Percentiles rank a stretch among this genome's conserved stretches.
Evolutionary conservation across 2,888 invertebrate genomes (phyloP).

Genomic region (Lordiphosa fenestrarum): DNA sequence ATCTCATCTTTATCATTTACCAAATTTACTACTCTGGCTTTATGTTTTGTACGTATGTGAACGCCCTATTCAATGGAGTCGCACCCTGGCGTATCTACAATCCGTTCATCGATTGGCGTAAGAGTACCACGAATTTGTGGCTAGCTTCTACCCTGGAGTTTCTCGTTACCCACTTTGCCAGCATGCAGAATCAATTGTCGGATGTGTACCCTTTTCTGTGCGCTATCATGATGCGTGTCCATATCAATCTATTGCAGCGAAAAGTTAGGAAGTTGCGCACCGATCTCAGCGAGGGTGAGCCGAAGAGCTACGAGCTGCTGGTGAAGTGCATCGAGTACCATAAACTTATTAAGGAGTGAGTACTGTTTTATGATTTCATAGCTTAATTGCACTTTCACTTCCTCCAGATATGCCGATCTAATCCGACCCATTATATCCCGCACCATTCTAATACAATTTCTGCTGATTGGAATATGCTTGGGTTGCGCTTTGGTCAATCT

Average conservation of each 20-base stretch:
- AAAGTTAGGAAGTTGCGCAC: conserved; percentile 18
- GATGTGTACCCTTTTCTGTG: not conserved
- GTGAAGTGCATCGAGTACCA: not conserved
- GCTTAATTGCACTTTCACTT: too few species aligned
- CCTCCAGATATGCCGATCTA: too few species aligned
- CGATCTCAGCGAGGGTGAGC: not conserved
- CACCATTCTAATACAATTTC: too few species aligned
- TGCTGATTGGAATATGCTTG: too few species aligned
- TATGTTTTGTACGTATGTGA: not conserved
- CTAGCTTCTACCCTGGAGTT: not conserved
- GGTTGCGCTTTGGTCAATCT: too few species aligned
- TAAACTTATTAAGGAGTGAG: conserved; percentile 1
- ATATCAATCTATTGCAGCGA: conserved; percentile 11
- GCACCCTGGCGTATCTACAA: not conserved
- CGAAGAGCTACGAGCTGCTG: not conserved
- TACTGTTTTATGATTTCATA: too few species aligned
- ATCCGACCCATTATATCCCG: too few species aligned
- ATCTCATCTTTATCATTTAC: not conserved
- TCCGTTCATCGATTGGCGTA: conserved; percentile 1
- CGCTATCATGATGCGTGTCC: not conserved
- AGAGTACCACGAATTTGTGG: not conserved
- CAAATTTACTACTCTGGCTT: not conserved
- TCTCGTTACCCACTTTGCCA: not conserved
- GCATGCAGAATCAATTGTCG: conserved; percentile 1
- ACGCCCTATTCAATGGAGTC: not conserved